Base-by-base conservation (phyloP, 2,888 invertebrate species). In the Aphodius sticticus region DNA sequence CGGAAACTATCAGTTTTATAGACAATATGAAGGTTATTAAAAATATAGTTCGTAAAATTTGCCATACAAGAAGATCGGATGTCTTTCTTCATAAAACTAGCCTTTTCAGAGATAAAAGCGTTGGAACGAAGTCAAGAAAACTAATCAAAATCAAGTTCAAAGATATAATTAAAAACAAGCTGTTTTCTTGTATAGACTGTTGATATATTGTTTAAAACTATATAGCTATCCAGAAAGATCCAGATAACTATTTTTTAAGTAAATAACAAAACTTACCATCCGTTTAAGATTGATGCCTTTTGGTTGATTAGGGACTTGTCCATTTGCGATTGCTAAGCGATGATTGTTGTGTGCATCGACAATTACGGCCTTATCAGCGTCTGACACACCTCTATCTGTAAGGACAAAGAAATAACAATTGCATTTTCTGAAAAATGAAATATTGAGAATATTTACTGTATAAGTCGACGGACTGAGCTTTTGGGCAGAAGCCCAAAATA, bases 281-380 rank as follows among this genome's bases (percentile, higher is more conserved):
- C 74, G 74, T 74, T 36, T 36, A 26, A 74, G 37, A 36, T 74
- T 74, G 36, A 36, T 74, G 9, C 74, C 74, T 35, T 15, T 74
- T 2, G 74, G 74, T 26, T 74, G 74, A 12, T 37, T 37, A 36
- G 35, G n/a, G 35, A 74, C 36, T 74, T 26, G n/a, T 6, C 74
- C 74, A 35, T n/a, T n/a, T 36, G 74, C 26, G n/a, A 74, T 74
- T 74, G 26, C 35, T 6, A 74, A 15, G 37, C 74, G 74, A 74
- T 12, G 26, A 6, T 74, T 74, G 74, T 74, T 74, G 37, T 74
- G 74, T 36, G 16, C 74, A 74, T 74, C 35, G 35, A 74, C 35
- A 35, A 74, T 36, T 36, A 36, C n/a, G 0, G 16, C 35, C 15
- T 74, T 5, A 36, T 74, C 74, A 9, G 26, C 16, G 5, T 35